Percentiles rank a stretch among this genome's conserved stretches.
Conservation (phyloP, 2,888 invertebrate species). For the Chrysolina haemoptera region DNA sequence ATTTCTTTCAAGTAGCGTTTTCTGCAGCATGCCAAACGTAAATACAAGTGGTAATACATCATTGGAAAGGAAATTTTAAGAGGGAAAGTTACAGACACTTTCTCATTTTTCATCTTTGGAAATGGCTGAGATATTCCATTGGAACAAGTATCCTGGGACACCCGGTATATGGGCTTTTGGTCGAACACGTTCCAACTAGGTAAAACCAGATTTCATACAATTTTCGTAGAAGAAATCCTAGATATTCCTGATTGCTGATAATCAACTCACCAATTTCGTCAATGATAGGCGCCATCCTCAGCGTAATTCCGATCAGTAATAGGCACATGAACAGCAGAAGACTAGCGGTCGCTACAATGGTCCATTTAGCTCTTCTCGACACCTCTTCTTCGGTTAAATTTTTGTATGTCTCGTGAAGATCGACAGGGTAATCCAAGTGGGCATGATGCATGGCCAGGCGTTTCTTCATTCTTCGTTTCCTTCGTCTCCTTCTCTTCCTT, state of each 20-base stretch:
- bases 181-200: too few relatives aligned
- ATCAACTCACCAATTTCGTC: slow-evolving; percentile 91
- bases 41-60: too few relatives aligned
- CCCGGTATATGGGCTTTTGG: too few relatives aligned
- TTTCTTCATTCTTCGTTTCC: slow-evolving; percentile 62
- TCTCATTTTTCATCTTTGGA: too few relatives aligned
- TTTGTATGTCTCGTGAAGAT: slow-evolving; percentile 55
- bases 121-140: too few relatives aligned
- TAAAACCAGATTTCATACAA: too few relatives aligned
- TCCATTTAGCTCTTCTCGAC: slow-evolving; percentile 88
- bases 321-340: slow-evolving; percentile 90
- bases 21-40: too few relatives aligned
- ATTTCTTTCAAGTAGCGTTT: too few relatives aligned
- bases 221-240: too few relatives aligned
- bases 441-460: slow-evolving; percentile 52
- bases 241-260: not conserved
- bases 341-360: slow-evolving; percentile 92
- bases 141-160: too few relatives aligned
- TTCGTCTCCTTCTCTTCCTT: slow-evolving; percentile 66
- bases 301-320: slow-evolving; percentile 90
- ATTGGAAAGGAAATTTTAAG: too few relatives aligned
- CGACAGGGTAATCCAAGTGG: slow-evolving; percentile 51
- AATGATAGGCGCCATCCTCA: slow-evolving; percentile 95
- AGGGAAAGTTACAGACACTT: too few relatives aligned
- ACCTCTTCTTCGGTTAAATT: slow-evolving; percentile 82